Percentiles rank a stretch among this genome's conserved stretches.
Evolutionary conservation across 2,797 vertebrate species (phyloP).

Genomic region (Eulemur coronatus): DNA sequence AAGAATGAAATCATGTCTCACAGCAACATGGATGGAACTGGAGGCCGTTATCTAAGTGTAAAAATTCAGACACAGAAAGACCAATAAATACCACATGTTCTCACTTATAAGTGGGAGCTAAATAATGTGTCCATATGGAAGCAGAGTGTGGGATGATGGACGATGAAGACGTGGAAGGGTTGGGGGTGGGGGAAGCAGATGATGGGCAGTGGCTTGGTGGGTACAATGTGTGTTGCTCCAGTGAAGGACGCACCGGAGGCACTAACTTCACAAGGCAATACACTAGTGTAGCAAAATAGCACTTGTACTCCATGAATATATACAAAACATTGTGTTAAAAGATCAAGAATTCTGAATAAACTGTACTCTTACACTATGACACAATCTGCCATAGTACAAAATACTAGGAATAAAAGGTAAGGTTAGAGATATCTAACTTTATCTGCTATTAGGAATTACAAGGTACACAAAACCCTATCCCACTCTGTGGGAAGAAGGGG

Average conservation of each 20-base stretch:
- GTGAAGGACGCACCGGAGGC: background rate
- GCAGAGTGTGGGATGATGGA: background rate
- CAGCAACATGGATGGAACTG: background rate
- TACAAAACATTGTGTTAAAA: background rate
- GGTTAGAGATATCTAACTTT: background rate
- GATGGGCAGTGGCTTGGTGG: background rate
- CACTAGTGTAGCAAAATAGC: background rate
- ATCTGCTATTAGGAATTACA: background rate
- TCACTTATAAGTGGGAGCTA: background rate
- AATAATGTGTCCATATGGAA: background rate
- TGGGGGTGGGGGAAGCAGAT: background rate
- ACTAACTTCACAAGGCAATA: background rate
- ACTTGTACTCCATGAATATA: background rate
- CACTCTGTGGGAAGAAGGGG: background rate
- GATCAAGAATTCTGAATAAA: background rate
- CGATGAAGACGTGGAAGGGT: background rate
- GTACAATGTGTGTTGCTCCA: background rate
- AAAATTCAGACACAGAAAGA: background rate
- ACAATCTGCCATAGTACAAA: background rate
- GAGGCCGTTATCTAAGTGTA: background rate
- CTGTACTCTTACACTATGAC: background rate
- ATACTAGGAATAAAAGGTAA: background rate
- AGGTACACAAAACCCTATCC: background rate
- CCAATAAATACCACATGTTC: background rate
- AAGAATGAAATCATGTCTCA: background rate